These are phyloP conservation scores for Calameuta filiformis DNA, from an alignment of 2,888 invertebrate genomes.

Conservation along the genomic window DNA sequence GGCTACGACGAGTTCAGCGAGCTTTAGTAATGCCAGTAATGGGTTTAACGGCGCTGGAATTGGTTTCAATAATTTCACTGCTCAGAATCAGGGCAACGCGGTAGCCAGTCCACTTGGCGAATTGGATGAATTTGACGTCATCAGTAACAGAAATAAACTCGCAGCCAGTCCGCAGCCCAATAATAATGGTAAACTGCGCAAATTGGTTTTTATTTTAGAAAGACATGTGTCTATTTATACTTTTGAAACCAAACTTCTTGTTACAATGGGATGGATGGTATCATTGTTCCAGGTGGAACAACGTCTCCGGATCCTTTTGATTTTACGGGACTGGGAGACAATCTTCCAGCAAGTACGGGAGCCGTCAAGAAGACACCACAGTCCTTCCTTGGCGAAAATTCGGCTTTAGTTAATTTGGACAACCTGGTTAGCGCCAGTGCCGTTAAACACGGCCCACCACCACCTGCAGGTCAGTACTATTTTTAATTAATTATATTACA, in stretches of 20 bases:
- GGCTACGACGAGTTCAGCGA: constrained; percentile 35
- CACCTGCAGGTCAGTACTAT: constrained; percentile 67
- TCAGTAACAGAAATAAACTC: constrained; percentile 78
- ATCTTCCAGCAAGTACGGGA: constrained; percentile 68
- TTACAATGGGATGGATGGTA: background rate
- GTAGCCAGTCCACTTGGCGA: constrained; percentile 71
- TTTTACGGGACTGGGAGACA: constrained; percentile 72
- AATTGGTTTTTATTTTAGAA: constrained; percentile 13
- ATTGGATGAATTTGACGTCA: constrained; percentile 88
- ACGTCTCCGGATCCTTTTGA: constrained; percentile 78
- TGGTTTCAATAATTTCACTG: constrained; percentile 50
- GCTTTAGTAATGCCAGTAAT: constrained; percentile 50
- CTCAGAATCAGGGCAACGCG: constrained; percentile 48
- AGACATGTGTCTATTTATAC: constrained; percentile 14
- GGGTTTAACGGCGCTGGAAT: constrained; percentile 56
- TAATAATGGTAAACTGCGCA: constrained; percentile 53
- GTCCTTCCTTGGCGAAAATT: constrained; percentile 97
- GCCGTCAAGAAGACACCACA: constrained; percentile 91
- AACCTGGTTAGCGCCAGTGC: constrained; percentile 81
- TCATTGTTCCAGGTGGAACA: constrained; percentile 51
- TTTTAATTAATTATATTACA: background rate
- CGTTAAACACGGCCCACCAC: constrained; percentile 60
- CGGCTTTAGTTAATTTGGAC: constrained; percentile 96
- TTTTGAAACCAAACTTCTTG: background rate
- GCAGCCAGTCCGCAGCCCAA: constrained; percentile 57